Evolutionary conservation across 2,797 vertebrate genomes (phyloP).

Genomic region (Urocyon cinereoargenteus): DNA sequence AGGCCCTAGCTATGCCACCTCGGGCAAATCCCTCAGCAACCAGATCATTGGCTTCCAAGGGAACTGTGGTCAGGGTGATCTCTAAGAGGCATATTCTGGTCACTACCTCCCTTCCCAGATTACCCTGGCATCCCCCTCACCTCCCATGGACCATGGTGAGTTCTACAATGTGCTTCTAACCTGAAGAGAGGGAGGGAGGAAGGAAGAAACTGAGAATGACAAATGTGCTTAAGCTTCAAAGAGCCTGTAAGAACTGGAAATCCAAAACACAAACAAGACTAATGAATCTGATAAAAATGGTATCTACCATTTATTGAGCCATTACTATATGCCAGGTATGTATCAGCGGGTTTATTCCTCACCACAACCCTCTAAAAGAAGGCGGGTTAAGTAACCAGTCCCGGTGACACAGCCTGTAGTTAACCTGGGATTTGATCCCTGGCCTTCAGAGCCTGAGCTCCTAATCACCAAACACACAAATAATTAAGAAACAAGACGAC

Average conservation of each 20-base stretch:
- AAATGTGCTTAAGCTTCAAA: neutral
- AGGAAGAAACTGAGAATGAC: neutral
- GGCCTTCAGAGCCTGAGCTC: neutral
- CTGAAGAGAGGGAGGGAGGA: neutral
- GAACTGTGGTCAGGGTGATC: neutral
- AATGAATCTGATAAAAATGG: neutral
- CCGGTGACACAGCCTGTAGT: neutral
- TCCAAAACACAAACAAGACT: neutral
- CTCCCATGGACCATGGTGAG: fast-evolving
- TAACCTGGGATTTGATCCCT: neutral
- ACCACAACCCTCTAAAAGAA: neutral
- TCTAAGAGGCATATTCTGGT: neutral
- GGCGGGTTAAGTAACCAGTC: neutral
- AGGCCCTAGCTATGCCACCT: fast-evolving
- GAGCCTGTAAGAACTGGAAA: neutral
- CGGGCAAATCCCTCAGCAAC: neutral
- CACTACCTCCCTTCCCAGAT: neutral
- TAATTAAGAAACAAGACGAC: neutral
- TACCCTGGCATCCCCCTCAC: neutral
- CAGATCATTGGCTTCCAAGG: too few species aligned
- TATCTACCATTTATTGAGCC: neutral
- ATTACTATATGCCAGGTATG: neutral
- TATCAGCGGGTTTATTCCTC: neutral
- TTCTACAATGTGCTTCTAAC: neutral
- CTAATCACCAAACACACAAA: too few species aligned